These are phyloP conservation scores for Callimorpha dominula DNA, from an alignment of 2,888 invertebrate species.

Conservation along the genomic window DNA sequence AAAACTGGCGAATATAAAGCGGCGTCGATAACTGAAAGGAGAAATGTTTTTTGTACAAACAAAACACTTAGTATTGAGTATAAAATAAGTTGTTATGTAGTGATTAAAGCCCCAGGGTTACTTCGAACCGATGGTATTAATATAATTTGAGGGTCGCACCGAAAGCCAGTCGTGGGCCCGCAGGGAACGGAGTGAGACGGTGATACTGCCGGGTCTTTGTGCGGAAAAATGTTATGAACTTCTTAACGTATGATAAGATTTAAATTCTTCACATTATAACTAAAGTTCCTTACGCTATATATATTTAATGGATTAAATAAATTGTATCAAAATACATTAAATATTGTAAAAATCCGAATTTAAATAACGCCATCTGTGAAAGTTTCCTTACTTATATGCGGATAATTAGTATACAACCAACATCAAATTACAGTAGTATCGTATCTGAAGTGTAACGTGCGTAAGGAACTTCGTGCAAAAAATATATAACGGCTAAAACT, in stretches of 20 bases:
- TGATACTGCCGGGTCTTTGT: neutral
- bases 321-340: too few relatives aligned
- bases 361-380: too few relatives aligned
- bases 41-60: conserved; percentile 23
- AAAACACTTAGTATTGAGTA: conserved; percentile 23
- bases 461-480: too few relatives aligned
- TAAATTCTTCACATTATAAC: too few relatives aligned
- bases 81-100: conserved; percentile 36
- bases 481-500: too few relatives aligned
- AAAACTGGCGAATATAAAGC: conserved; percentile 17
- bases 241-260: neutral
- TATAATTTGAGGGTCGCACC: conserved; percentile 9
- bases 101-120: conserved; percentile 23
- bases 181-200: conserved; percentile 6
- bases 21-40: conserved; percentile 20
- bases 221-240: neutral
- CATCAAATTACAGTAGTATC: too few relatives aligned
- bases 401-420: too few relatives aligned
- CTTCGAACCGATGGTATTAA: neutral
- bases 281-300: too few relatives aligned
- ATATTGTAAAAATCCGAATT: too few relatives aligned
- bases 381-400: too few relatives aligned
- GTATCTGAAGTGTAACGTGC: too few relatives aligned
- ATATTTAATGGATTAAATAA: too few relatives aligned
- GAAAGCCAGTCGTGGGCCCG: neutral